Evolutionary conservation across 2,888 invertebrate genomes (phyloP).

Genomic region (Heliconius cydno): DNA sequence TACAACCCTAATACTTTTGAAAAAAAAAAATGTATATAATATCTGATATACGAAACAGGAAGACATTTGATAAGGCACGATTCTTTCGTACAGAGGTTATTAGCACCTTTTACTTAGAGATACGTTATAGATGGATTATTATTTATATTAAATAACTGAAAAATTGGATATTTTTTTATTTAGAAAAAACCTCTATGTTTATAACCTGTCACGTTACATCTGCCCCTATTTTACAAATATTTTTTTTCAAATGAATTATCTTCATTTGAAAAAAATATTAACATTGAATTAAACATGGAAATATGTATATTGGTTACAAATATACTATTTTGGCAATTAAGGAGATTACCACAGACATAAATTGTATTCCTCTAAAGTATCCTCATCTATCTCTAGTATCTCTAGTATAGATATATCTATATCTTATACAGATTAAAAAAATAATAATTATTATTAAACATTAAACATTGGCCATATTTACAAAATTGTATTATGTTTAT

Average conservation of each 20-base stretch:
- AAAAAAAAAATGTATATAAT: constrained; percentile 47
- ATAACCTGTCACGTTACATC: neutral
- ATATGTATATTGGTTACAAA: constrained; percentile 39
- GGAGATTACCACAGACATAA: constrained; percentile 81
- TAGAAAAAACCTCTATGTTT: neutral
- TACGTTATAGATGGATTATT: constrained; percentile 38
- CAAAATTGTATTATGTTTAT: constrained; percentile 34
- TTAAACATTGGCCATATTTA: constrained; percentile 38
- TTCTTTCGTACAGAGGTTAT: constrained; percentile 43
- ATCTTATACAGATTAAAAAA: constrained; percentile 41
- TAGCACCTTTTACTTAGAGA: constrained; percentile 50
- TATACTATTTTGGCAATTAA: constrained; percentile 82
- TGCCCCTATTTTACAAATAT: neutral
- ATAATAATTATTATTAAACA: constrained; percentile 30
- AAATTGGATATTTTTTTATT: neutral
- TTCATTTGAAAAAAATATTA: constrained; percentile 24
- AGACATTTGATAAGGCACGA: constrained; percentile 72
- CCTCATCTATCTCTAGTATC: neutral
- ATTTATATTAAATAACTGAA: constrained; percentile 14
- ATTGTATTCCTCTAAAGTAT: constrained; percentile 51
- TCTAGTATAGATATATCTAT: constrained; percentile 36
- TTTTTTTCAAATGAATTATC: neutral
- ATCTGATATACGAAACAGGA: constrained; percentile 56
- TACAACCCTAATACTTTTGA: constrained; percentile 79
- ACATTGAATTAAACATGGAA: constrained; percentile 38